Conservation (phyloP, 2,113 vertebrate genomes). For the Cryptomyrus ogoouensis region DNA sequence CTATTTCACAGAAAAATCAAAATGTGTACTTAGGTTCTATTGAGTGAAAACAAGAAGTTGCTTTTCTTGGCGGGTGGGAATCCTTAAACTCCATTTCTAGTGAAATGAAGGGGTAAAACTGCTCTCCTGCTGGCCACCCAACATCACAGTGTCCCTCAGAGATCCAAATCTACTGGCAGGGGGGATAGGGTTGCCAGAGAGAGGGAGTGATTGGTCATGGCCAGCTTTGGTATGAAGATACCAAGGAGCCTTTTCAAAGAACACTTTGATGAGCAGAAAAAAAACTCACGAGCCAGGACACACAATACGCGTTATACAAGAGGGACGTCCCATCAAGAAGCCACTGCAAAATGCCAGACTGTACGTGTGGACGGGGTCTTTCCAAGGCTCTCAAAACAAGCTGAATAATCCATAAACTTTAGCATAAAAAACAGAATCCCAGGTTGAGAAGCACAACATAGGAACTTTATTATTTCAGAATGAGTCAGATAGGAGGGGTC, state of each 20-base stretch:
- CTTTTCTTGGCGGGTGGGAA: conserved; percentile 42
- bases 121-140: background rate
- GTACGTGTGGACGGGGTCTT: background rate
- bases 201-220: background rate
- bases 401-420: conserved; percentile 29
- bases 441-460: background rate
- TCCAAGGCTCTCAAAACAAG: background rate
- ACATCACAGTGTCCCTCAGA: background rate
- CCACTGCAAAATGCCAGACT: background rate
- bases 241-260: background rate
- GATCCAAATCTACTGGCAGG: background rate
- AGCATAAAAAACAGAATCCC: conserved; percentile 19
- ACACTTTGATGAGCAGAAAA: background rate
- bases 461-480: background rate
- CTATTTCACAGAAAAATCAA: conserved; percentile 49
- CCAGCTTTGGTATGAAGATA: background rate
- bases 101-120: background rate
- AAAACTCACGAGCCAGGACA: background rate
- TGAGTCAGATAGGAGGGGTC: background rate
- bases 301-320: background rate
- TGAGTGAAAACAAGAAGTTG: conserved; percentile 43
- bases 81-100: conserved; percentile 44
- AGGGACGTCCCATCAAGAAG: background rate
- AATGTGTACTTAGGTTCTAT: conserved; percentile 60
- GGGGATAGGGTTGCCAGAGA: background rate